Conservation (phyloP, 1,140 invertebrate species). For the Mactra quadrangularis region DNA sequence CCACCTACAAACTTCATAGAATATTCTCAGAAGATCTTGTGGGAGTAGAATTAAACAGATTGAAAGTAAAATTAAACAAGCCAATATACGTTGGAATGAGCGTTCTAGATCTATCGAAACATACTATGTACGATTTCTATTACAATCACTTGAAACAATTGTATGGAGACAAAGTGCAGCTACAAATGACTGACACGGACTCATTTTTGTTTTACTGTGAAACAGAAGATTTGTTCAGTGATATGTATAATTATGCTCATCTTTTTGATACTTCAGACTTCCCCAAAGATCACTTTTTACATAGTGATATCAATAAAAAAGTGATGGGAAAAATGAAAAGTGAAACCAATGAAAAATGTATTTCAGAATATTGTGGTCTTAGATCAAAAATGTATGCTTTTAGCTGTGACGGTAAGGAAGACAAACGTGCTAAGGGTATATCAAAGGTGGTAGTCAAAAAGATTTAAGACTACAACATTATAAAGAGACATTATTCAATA, state of each 20-base stretch:
- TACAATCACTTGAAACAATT: conserved; percentile 71
- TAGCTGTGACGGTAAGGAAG: conserved; percentile 13
- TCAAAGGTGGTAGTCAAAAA: conserved; percentile 37
- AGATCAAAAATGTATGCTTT: conserved; percentile 45
- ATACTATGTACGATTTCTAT: conserved; percentile 76
- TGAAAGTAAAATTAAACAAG: conserved; percentile 51
- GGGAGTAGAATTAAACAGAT: conserved; percentile 42
- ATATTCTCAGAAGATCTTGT: conserved; percentile 51
- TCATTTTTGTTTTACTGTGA: conserved; percentile 81
- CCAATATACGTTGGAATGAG: conserved; percentile 47
- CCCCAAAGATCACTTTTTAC: conserved; percentile 63
- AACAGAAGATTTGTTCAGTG: conserved; percentile 82
- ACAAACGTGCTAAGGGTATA: conserved; percentile 47
- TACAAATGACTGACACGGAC: conserved; percentile 84
- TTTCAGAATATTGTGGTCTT: conserved; percentile 28
- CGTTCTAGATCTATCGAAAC: conserved; percentile 54
- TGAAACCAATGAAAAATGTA: conserved; percentile 79
- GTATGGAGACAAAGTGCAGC: conserved; percentile 72
- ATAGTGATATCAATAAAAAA: conserved; percentile 83
- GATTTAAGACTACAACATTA: conserved; percentile 25
- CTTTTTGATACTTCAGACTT: conserved; percentile 67
- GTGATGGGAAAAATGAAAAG: conserved; percentile 85
- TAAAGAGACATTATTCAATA: conserved; percentile 50
- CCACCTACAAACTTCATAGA: conserved; percentile 29
- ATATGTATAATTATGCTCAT: conserved; percentile 72